Evolutionary conservation across 2,888 invertebrate species (phyloP).

Genomic region (Eilema caniola): DNA sequence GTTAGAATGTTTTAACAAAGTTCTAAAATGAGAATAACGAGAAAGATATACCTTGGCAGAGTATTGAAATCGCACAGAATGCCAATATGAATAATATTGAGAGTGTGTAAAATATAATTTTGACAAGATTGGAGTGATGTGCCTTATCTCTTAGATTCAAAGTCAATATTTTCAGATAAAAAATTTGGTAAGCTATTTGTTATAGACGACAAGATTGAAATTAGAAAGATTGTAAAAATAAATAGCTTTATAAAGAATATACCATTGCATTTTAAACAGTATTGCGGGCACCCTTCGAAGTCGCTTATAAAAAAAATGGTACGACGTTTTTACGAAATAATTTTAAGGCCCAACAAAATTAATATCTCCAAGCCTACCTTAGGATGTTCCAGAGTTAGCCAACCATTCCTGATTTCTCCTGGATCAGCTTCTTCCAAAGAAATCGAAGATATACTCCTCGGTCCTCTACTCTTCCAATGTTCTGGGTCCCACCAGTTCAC

Average conservation of each 20-base stretch:
- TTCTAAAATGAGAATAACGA: not conserved
- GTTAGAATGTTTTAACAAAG: not conserved
- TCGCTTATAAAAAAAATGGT: not conserved
- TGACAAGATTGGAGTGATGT: no score
- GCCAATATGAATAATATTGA: no score
- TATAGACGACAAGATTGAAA: no score
- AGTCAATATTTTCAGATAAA: no score
- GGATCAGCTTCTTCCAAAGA: constrained; percentile 72
- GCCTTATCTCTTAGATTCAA: no score
- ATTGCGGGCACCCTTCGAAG: not conserved
- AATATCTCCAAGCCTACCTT: constrained; percentile 59
- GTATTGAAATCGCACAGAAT: no score
- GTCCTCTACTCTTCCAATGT: constrained; percentile 65
- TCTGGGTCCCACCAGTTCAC: constrained; percentile 80
- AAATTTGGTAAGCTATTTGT: no score
- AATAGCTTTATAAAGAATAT: no score
- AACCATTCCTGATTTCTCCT: constrained; percentile 75
- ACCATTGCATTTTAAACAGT: no score
- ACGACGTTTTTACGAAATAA: not conserved
- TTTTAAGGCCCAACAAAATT: not conserved
- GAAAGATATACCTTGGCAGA: not conserved
- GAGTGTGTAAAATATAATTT: no score
- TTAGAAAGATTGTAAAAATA: no score
- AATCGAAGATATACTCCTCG: constrained; percentile 67
- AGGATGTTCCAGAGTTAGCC: constrained; percentile 71